Evolutionary conservation across 2,113 vertebrate species (phyloP).

Genomic region (Ranitomeya imitator): DNA sequence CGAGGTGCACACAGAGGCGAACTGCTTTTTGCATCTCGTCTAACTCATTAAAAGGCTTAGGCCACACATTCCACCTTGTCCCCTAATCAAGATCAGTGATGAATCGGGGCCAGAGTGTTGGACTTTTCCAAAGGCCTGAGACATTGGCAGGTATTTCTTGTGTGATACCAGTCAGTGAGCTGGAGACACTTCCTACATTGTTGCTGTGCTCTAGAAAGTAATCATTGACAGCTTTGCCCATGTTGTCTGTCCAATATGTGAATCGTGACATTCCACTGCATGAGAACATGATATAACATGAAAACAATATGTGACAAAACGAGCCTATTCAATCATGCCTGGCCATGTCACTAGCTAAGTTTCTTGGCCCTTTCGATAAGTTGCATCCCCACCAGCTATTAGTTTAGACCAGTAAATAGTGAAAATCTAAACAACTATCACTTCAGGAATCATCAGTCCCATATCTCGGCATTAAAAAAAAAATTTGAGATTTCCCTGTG

Average conservation of each 20-base stretch:
- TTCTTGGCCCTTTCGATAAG: neutral
- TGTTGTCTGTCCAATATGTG: neutral
- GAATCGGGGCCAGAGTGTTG: too few species aligned
- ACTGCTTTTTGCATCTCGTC: too few species aligned
- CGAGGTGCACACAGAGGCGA: too few species aligned
- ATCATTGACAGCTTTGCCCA: neutral
- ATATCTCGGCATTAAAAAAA: too few species aligned
- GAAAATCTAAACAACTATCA: neutral
- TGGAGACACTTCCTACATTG: neutral
- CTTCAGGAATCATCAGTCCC: neutral
- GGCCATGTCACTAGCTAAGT: neutral
- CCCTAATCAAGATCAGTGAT: too few species aligned
- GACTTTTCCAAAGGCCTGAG: too few species aligned
- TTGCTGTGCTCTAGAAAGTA: neutral
- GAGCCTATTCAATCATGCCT: neutral
- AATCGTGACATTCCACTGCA: neutral
- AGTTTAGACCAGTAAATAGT: neutral
- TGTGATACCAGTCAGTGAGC: too few species aligned
- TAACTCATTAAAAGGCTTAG: too few species aligned
- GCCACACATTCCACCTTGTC: too few species aligned
- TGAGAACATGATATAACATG: neutral
- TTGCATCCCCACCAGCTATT: neutral
- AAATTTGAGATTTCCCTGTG: too few species aligned
- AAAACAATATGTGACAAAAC: neutral
- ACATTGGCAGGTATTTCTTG: too few species aligned